A percentile compares a stretch with the other conserved stretches of the same genome.
Conservation (phyloP, 2,113 vertebrate species). For the Odocoileus hemionus region DNA sequence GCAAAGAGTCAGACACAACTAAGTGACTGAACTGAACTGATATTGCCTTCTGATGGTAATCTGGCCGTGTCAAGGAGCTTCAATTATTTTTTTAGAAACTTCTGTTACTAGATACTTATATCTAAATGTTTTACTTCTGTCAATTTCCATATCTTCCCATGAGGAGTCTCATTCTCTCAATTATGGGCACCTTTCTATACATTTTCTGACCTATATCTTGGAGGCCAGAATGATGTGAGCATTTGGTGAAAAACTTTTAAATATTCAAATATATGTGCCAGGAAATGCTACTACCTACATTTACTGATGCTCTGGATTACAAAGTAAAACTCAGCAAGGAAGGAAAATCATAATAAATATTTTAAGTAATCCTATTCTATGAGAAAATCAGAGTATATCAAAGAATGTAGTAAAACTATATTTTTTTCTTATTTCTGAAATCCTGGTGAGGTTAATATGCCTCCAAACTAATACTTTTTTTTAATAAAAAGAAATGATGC, state of each 20-base stretch:
- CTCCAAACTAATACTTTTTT: not conserved
- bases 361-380: not conserved
- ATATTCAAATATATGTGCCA: not conserved
- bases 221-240: not conserved
- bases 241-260: not conserved
- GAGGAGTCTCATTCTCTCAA: not conserved
- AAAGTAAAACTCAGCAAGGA: not conserved
- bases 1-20: too few relatives aligned
- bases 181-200: not conserved
- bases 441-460: not conserved
- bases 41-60: not conserved
- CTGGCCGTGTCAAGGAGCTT: not conserved
- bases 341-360: not conserved
- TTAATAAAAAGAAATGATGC: conserved; percentile 45
- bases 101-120: not conserved
- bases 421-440: conserved; percentile 28
- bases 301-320: not conserved
- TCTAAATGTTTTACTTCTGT: not conserved
- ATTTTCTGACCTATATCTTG: not conserved
- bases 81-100: not conserved
- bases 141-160: not conserved
- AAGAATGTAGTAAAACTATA: not conserved
- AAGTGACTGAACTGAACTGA: not conserved
- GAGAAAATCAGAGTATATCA: not conserved
- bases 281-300: not conserved